Percentiles rank a stretch among this genome's conserved stretches.
Conservation (phyloP, 2,888 invertebrate species). For the Petrophora chlorosata region DNA sequence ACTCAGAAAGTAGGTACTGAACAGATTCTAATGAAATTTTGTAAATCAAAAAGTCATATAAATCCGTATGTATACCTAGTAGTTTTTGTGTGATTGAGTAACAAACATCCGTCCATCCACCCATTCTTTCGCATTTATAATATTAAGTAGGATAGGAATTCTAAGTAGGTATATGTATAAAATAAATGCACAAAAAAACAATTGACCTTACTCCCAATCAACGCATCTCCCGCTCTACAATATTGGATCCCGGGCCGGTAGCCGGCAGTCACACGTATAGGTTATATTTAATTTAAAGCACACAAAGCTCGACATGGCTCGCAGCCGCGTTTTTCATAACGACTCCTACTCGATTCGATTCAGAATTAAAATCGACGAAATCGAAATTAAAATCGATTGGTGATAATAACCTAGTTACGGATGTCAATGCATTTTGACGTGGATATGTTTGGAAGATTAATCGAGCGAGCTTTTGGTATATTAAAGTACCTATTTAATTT, state of each 20-base stretch:
- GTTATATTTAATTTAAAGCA: conserved; percentile 77
- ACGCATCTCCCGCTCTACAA: conserved; percentile 12
- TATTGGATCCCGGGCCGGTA: conserved; percentile 60
- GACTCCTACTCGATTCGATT: conserved; percentile 60
- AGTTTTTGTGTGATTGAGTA: too few relatives aligned
- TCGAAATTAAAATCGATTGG: conserved; percentile 53
- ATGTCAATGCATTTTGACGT: conserved; percentile 48
- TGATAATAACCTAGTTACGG: conserved; percentile 53
- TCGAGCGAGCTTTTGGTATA: not conserved
- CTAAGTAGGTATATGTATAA: too few relatives aligned
- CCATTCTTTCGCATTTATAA: too few relatives aligned
- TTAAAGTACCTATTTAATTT: too few relatives aligned
- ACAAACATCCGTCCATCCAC: too few relatives aligned
- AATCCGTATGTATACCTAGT: too few relatives aligned
- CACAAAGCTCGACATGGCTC: conserved; percentile 77
- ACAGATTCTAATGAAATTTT: too few relatives aligned
- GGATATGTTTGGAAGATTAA: conserved; percentile 20
- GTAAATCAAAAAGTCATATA: too few relatives aligned
- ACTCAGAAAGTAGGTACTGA: too few relatives aligned
- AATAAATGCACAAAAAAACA: too few relatives aligned
- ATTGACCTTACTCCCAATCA: too few relatives aligned
- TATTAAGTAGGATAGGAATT: too few relatives aligned
- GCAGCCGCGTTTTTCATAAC: conserved; percentile 67
- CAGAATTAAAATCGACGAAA: conserved; percentile 55
- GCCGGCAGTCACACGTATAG: conserved; percentile 57